Conservation (phyloP, 2,888 invertebrate species). For the Leucoma salicis region DNA sequence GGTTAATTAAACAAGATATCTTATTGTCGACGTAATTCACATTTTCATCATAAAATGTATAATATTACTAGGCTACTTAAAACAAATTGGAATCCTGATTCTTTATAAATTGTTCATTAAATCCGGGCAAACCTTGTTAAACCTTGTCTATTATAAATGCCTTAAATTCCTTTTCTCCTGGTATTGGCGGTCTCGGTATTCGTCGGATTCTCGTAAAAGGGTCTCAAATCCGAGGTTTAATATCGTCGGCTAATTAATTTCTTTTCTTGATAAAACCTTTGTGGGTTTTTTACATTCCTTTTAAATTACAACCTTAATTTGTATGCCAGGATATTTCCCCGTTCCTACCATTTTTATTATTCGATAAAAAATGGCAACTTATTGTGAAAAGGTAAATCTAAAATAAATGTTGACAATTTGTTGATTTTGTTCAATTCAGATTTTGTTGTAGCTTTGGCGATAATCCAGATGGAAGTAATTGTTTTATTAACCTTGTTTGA, state of each 20-base stretch:
- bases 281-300: constrained; percentile 21
- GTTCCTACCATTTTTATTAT: neutral
- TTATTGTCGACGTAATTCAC: neutral
- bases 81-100: constrained; percentile 16
- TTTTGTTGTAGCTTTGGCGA: neutral
- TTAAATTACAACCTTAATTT: constrained; percentile 12
- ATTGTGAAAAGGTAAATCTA: neutral
- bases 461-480: too few species aligned
- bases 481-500: too few species aligned
- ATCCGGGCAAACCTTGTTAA: constrained; percentile 25
- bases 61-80: constrained; percentile 4
- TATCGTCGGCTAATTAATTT: constrained; percentile 40
- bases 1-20: constrained; percentile 35
- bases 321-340: constrained; percentile 2
- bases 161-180: constrained; percentile 25
- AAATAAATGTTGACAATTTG: neutral
- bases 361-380: neutral
- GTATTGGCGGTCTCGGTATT: constrained; percentile 27
- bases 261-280: constrained; percentile 30
- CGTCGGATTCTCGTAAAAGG: constrained; percentile 30
- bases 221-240: constrained; percentile 34
- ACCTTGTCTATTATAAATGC: constrained; percentile 32
- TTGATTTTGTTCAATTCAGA: neutral
- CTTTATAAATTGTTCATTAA: constrained; percentile 30
- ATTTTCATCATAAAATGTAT: neutral